Evolutionary conservation across 2,888 invertebrate genomes (phyloP).

Genomic region (Euplagia quadripunctaria): DNA sequence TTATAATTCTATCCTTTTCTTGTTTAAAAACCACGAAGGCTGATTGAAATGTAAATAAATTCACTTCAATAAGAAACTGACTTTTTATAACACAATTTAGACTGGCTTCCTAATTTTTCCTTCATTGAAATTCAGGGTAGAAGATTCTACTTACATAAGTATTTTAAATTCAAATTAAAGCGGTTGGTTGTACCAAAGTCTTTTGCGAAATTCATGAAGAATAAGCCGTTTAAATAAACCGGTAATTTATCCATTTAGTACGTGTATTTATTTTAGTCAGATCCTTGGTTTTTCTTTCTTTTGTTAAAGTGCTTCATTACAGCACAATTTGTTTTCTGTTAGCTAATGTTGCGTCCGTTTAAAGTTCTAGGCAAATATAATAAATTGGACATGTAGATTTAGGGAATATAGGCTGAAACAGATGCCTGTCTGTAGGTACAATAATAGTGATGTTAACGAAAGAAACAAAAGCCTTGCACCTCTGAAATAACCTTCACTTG

Average conservation of each 20-base stretch:
- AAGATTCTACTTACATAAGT: constrained; percentile 15
- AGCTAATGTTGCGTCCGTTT: not conserved
- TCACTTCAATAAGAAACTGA: constrained; percentile 9
- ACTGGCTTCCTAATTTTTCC: constrained; percentile 11
- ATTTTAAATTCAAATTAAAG: constrained; percentile 21
- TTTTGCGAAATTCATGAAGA: constrained; percentile 6
- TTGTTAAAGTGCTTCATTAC: not conserved
- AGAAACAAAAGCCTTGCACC: not conserved
- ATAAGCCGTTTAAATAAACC: constrained; percentile 5
- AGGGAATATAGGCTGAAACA: not conserved
- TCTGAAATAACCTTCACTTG: not conserved
- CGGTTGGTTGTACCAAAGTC: not conserved
- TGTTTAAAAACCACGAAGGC: constrained; percentile 2
- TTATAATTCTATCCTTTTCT: constrained; percentile 3
- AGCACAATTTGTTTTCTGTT: not conserved
- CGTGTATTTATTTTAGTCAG: not conserved
- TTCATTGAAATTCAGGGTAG: constrained; percentile 26
- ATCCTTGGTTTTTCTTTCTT: not conserved
- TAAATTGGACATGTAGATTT: not conserved
- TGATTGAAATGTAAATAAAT: constrained; percentile 19
- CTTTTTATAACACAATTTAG: constrained; percentile 15
- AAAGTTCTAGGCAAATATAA: not conserved
- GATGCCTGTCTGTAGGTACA: not conserved
- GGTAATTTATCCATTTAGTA: constrained; percentile 4
- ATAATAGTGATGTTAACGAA: not conserved